Base-by-base conservation (phyloP, 2,113 vertebrate genomes). In the Garra rufa region DNA sequence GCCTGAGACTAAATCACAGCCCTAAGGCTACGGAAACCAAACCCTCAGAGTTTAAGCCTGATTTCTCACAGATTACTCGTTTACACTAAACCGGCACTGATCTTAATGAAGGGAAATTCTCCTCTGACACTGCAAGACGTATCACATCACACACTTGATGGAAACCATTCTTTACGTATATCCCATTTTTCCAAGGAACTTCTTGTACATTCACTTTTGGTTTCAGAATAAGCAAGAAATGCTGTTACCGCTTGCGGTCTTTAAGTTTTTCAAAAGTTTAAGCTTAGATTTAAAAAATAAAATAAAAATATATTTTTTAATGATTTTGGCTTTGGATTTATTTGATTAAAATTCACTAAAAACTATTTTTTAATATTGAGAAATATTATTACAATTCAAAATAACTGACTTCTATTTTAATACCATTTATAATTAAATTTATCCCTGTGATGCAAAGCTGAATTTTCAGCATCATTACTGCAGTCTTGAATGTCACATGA, bases 1-100 rank as follows among this genome's bases (percentile, higher is more conserved):
- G 87, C 38, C 46, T 14, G 24, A 75, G 13, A 69, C 48, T 77
- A 75, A 77, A 88, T 43, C 65, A 61, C 63, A 84, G 8, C 73
- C 77, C 84, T 59, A 7, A 38, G 46, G 57, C 57, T n/a, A 75
- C 2, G 15, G 55, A 70, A 80, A 80, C 15, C 41, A 46, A 65
- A 67, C 41, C 5, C 43, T 43, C 13, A 3, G 34, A 61, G n/a
- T 46, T 80, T 65, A 3, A 63, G 41, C 0, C 15, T 24, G 41
- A 80, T 65, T 80, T 41, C 63, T 78, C 75, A 61, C 41, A 17
- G 55, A 78, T 78, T 78, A 61, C 21, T 78, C 38, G 3, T 44
- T 48, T 80, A 46, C 59, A 46, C 41, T 46, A 46, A 65, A 80
- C 14, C 55, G 26, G 34, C 21, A 43, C 38, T 61, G 24, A 63